Evolutionary conservation across 2,113 vertebrate genomes (phyloP).

Genomic region (Bambusicola thoracicus): DNA sequence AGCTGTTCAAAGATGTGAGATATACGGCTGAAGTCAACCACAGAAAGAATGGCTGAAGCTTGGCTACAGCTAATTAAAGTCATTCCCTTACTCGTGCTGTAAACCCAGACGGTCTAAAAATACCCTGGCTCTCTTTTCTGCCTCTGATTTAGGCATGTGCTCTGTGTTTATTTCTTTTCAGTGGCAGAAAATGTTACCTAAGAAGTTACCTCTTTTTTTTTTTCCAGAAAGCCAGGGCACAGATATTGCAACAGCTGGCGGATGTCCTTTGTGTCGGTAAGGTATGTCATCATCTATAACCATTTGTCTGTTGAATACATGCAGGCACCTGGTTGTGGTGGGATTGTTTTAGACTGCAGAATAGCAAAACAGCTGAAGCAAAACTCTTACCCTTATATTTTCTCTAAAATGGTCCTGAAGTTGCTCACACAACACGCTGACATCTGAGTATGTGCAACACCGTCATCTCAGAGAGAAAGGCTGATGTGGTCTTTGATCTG

Average conservation of each 20-base stretch:
- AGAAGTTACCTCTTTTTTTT: not conserved
- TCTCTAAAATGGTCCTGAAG: not conserved
- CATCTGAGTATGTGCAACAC: not conserved
- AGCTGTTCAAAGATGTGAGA: conserved; percentile 34
- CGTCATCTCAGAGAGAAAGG: not conserved
- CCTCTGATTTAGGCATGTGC: conserved; percentile 16
- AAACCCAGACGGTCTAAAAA: conserved; percentile 52
- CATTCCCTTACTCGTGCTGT: conserved; percentile 4
- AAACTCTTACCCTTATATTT: not conserved
- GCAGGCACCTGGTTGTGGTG: not conserved
- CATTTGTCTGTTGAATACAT: conserved; percentile 35
- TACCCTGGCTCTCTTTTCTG: conserved; percentile 1
- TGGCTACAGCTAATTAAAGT: conserved; percentile 37
- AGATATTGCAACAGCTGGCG: conserved; percentile 9
- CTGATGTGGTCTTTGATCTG: not conserved
- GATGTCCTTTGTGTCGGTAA: not conserved
- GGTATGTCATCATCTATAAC: not conserved
- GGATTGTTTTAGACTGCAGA: not conserved
- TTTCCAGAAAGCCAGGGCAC: not conserved
- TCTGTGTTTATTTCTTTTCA: conserved; percentile 5
- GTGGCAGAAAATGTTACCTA: not conserved
- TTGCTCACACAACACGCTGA: not conserved
- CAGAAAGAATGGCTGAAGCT: conserved; percentile 32
- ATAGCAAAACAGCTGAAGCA: not conserved
- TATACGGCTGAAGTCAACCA: conserved; percentile 22